Conservation (phyloP, 2,797 vertebrate genomes). For the Falco cherrug region DNA sequence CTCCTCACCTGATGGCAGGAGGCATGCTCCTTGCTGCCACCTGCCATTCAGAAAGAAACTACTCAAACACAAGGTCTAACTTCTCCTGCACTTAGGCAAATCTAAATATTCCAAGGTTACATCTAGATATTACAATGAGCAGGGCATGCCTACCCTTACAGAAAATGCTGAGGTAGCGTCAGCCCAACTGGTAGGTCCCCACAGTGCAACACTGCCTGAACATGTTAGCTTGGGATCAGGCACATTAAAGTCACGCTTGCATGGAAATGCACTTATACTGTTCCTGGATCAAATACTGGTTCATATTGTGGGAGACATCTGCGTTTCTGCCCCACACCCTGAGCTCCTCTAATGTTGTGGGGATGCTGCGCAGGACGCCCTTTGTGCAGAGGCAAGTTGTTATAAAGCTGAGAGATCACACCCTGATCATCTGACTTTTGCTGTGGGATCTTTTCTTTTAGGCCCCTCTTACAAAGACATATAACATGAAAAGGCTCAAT, state of each 20-base stretch:
- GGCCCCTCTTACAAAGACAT: slow-evolving; percentile 5
- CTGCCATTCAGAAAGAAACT: neutral
- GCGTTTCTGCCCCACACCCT: neutral
- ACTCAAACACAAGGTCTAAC: neutral
- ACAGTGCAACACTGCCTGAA: neutral
- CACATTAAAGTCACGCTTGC: neutral
- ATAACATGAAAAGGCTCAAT: slow-evolving; percentile 58
- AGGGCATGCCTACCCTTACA: neutral
- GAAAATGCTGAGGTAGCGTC: neutral
- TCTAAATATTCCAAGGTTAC: neutral
- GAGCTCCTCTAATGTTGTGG: neutral
- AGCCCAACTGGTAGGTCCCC: neutral
- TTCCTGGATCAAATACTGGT: neutral
- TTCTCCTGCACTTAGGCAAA: neutral
- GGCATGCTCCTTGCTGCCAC: neutral
- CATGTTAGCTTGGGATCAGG: neutral
- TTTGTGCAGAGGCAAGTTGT: neutral
- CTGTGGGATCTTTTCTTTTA: slow-evolving; percentile 48
- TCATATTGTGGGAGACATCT: slow-evolving; percentile 16
- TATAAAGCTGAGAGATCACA: slow-evolving; percentile 2
- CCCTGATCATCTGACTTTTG: slow-evolving; percentile 50
- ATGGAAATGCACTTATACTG: neutral
- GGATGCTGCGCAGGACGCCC: neutral
- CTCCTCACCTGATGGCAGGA: neutral
- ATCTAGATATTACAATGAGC: neutral